Conservation (phyloP, 1,140 invertebrate species). For the Drosophila trapezifrons region DNA sequence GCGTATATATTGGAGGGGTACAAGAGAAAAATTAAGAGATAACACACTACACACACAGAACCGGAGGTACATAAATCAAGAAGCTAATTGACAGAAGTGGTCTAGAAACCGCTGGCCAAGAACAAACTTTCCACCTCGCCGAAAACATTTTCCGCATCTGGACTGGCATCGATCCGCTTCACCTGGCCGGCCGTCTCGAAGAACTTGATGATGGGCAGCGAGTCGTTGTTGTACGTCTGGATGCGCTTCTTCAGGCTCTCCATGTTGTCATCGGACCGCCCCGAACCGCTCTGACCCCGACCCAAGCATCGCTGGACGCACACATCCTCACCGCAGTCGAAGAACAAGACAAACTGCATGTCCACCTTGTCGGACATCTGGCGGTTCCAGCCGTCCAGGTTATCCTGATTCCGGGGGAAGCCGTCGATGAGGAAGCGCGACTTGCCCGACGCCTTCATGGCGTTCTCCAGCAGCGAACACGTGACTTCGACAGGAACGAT, state of each 20-base stretch:
- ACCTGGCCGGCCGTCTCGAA: slow-evolving; percentile 91
- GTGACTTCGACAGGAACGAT: slow-evolving; percentile 99
- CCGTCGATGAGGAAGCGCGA: slow-evolving; percentile 98
- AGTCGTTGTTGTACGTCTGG: slow-evolving; percentile 94
- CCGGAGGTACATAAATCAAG: slow-evolving; percentile 9
- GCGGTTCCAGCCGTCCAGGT: slow-evolving; percentile 97
- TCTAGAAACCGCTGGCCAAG: slow-evolving; percentile 59
- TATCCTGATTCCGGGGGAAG: slow-evolving; percentile 98
- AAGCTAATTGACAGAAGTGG: slow-evolving; percentile 21
- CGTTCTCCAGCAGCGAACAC: slow-evolving; percentile 94
- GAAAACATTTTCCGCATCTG: slow-evolving; percentile 89
- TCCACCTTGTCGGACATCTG: slow-evolving; percentile 93
- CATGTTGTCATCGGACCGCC: slow-evolving; percentile 96
- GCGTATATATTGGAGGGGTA: slow-evolving; percentile 55
- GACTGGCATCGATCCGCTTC: slow-evolving; percentile 90
- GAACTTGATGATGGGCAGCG: slow-evolving; percentile 96
- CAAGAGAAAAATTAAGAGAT: slow-evolving; percentile 18
- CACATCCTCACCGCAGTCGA: slow-evolving; percentile 94
- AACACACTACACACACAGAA: slow-evolving; percentile 34
- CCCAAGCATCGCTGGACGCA: slow-evolving; percentile 94
- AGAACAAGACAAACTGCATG: slow-evolving; percentile 95
- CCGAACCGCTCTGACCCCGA: slow-evolving; percentile 94
- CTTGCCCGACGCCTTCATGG: slow-evolving; percentile 89
- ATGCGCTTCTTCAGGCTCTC: slow-evolving; percentile 96
- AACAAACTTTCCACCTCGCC: slow-evolving; percentile 79